phyloP scores from a whole-genome alignment of 30 jellyfish, hydroid and myxozoan species.

The Hydra vulgaris region DNA sequence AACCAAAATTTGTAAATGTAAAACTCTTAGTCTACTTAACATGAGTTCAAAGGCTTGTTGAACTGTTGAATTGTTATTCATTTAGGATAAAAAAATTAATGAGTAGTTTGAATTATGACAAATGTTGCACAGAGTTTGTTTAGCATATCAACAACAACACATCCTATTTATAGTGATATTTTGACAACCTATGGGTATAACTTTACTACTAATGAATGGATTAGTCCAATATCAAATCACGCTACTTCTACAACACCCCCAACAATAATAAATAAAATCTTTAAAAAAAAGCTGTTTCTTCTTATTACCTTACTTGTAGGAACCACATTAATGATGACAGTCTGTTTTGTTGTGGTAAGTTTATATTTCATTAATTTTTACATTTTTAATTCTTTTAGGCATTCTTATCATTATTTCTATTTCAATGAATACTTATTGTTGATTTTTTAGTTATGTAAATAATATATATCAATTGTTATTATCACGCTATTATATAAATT shows the following conservation, averaged over 20 bases:
- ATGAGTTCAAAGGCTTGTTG: too few relatives aligned
- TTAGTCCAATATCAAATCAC: not conserved
- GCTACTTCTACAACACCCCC: not conserved
- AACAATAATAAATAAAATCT: not conserved
- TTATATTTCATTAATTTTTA: not conserved
- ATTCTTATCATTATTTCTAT: too few relatives aligned
- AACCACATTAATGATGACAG: not conserved
- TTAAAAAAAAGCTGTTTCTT: not conserved
- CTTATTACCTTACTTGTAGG: not conserved
- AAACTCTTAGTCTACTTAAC: too few relatives aligned
- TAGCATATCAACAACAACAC: not conserved
- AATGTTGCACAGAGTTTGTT: not conserved
- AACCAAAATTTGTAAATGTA: too few relatives aligned
- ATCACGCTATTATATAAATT: too few relatives aligned
- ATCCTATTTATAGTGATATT: not conserved
- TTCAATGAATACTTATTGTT: too few relatives aligned
- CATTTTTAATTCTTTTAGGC: not conserved
- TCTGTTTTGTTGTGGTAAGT: not conserved
- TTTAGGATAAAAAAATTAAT: too few relatives aligned
- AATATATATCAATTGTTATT: too few relatives aligned
- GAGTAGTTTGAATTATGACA: not conserved
- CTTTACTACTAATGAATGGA: not conserved
- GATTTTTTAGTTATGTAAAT: too few relatives aligned
- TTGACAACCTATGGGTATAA: not conserved
- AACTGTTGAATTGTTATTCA: too few relatives aligned